Base-by-base conservation (phyloP, 2,113 vertebrate genomes). In the Stomatorhinus ivindoensis region DNA sequence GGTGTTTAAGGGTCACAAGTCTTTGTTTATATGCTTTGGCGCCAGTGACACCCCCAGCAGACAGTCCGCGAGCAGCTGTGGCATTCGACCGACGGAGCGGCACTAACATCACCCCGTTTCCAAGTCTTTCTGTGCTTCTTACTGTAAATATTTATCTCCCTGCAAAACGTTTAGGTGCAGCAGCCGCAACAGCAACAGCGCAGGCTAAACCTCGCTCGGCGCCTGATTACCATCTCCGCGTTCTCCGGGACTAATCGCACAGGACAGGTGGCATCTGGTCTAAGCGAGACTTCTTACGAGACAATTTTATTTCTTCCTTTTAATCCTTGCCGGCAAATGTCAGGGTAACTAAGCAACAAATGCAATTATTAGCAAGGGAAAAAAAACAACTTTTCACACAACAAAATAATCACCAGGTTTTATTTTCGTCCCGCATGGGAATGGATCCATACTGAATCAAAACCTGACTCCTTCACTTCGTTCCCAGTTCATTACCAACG, bases 201-300 rank as follows among this genome's bases (percentile, higher is more conserved):
- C 44, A n/a, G 82, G 82, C 82, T n/a, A 47, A 95, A 90, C 92
- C 87, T 88, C 88, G 90, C 92, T 89, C 91, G 92, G 86, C 46
- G 86, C 89, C 90, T 90, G 92, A 93, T 95, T 94, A 94, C 86
- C 92, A 92, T 90, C 92, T 89, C 39, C 31, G 55, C 89, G 90
- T 24, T 90, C 89, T 91, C 53, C 80, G 58, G 82, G 89, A 42
- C 73, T 91, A 92, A 93, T 91, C 90, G 46, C 55, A 46, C 17
- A 47, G 91, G 91, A 91, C 90, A 92, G 85, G 89, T 88, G 93
- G 90, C 93, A 94, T 94, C 92, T 93, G 91, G 91, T 89, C 44
- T 86, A 61, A 88, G 88, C 89, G 89, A 90, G 86, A 89, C 89
- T 86, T 89, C 91, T 85, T 73, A 91, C 21, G 15, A 87, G 47